Evolutionary conservation across 2,797 vertebrate genomes (phyloP), one percentile per base, ranked within the genome.

Genomic region (Xenops minutus): DNA sequence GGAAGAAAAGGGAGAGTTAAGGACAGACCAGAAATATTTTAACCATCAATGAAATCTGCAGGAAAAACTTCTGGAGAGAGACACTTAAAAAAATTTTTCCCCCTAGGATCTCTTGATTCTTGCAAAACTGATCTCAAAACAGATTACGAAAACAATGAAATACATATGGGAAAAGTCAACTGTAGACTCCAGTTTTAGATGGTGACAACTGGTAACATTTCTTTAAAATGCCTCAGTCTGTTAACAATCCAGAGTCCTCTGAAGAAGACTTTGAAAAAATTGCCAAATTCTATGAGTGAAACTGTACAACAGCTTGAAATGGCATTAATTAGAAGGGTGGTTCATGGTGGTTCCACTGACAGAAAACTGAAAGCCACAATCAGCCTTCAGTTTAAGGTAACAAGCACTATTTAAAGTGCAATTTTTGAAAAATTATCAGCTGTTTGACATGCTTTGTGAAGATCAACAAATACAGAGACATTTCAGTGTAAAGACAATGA

Each of bases 71-170:
- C 89, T 94, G 76, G 62, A 96, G 69, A 84, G 39, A 69, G 30
- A 7, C 71, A 90, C 55, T 89, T 34, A 39, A 58, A 37, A 59
- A 27, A 34, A 34, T 17, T 49, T 23, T 30, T 2, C 6, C 29
- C 56, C 27, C 8, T 24, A 29, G 46, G 69, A 86, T 88, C 58
- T 69, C 86, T 82, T 63, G 41, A 78, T 82, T 93, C 44, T 81
- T 63, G 36, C 64, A 89, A 81, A 95, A 91, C 37, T 49, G 71
- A 90, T 92, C 59, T 88, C 89, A 81, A 79, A 94, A 86, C 85
- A 93, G 79, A 94, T 93, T 82, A 94, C 32, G 82, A 86, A 80
- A 96, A 85, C 84, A 95, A 95, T 92, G 88, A 88, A 95, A 95
- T 75, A 79, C 74, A 87, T 59, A 90, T n/a, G 61, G 81, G 92